Evolutionary conservation across 2,113 vertebrate species (phyloP).

Genomic region (Serinus canaria): DNA sequence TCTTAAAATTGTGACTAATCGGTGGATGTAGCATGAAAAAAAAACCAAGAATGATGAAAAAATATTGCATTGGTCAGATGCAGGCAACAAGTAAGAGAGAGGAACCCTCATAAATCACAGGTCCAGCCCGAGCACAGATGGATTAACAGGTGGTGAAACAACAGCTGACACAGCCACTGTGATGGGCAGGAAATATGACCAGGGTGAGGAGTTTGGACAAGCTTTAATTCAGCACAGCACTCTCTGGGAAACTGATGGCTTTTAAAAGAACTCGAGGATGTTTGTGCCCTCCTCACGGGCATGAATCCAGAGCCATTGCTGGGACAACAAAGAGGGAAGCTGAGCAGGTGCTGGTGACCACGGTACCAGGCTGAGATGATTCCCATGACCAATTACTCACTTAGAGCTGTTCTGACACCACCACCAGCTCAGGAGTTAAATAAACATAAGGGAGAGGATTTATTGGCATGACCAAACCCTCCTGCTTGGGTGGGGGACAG

Average conservation of each 20-base stretch:
- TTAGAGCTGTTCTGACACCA: background rate
- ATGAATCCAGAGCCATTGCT: background rate
- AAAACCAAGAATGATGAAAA: background rate
- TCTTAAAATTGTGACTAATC: background rate
- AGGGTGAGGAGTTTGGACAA: slow-evolving; percentile 19
- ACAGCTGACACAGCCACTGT: background rate
- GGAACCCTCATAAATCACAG: slow-evolving; percentile 11
- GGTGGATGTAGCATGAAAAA: background rate
- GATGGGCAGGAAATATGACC: background rate
- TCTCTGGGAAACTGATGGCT: background rate
- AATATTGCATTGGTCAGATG: background rate
- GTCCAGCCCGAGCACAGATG: background rate
- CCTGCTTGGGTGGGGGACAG: no score
- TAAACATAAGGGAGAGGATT: accelerated
- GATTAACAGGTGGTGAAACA: slow-evolving; percentile 53
- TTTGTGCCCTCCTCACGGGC: background rate
- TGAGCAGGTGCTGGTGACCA: background rate
- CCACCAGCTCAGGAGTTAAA: background rate
- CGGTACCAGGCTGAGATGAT: background rate
- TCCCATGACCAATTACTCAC: background rate
- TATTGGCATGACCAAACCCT: background rate
- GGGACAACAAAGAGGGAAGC: background rate
- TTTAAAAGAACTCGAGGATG: background rate
- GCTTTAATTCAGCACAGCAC: slow-evolving; percentile 14
- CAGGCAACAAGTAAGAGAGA: background rate